Conservation (phyloP, 2,888 invertebrate species). For the Nemurella pictetii region DNA sequence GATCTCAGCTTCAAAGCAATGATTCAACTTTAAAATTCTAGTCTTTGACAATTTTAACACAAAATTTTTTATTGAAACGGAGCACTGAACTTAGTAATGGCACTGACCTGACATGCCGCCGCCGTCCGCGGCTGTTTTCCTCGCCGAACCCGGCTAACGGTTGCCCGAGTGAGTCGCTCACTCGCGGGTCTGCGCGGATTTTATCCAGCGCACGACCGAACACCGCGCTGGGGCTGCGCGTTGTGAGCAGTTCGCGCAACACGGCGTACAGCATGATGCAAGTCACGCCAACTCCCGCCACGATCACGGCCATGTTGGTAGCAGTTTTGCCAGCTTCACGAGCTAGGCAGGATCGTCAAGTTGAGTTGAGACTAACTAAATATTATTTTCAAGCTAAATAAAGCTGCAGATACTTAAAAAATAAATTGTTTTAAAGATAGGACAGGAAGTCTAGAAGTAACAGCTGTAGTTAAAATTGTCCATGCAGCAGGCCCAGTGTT, state of each 20-base stretch:
- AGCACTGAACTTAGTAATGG: neutral
- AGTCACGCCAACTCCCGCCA: conserved; percentile 79
- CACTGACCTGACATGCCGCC: conserved; percentile 72
- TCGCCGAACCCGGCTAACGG: conserved; percentile 91
- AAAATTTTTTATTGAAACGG: neutral
- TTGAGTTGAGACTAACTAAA: neutral
- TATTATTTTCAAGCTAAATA: too few species aligned
- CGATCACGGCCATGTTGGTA: conserved; percentile 80
- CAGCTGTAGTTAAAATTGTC: too few species aligned
- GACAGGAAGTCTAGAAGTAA: too few species aligned
- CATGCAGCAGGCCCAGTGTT: too few species aligned
- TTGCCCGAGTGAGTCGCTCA: conserved; percentile 82
- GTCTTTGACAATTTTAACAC: neutral
- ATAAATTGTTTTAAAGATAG: too few species aligned
- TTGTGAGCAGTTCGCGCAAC: conserved; percentile 84
- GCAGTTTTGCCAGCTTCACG: conserved; percentile 84
- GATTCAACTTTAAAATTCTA: neutral
- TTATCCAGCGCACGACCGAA: conserved; percentile 77
- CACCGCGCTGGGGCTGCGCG: conserved; percentile 82
- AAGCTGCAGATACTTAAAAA: too few species aligned
- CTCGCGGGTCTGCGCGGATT: conserved; percentile 73
- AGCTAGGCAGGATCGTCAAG: conserved; percentile 60
- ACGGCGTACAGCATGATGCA: conserved; percentile 82
- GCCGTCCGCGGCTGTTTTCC: conserved; percentile 77
- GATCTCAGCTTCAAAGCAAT: neutral